A percentile compares a stretch with the other conserved stretches of the same genome.
Conservation (phyloP, 2,888 invertebrate genomes). For the Conchocele bisecta region DNA sequence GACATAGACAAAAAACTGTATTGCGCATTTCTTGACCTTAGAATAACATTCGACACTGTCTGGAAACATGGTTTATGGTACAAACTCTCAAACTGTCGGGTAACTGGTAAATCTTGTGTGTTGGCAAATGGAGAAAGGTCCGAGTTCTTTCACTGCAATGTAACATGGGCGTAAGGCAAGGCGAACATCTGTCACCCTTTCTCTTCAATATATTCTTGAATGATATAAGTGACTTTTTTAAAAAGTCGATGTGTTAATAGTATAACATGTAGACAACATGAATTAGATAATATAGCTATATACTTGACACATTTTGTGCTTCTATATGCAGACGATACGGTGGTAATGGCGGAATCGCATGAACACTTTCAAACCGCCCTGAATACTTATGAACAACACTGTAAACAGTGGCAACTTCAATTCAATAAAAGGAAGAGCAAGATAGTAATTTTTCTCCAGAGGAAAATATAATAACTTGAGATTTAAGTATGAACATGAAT, state of each 20-base stretch:
- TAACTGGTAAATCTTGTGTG: conserved; percentile 6
- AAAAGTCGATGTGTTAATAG: not conserved
- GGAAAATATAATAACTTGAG: not conserved
- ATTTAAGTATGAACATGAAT: not conserved
- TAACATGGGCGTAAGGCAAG: not conserved
- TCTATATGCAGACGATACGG: no score
- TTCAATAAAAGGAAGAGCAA: no score
- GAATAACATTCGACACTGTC: not conserved
- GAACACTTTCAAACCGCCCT: no score
- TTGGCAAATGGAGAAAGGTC: no score
- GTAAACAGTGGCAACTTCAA: no score
- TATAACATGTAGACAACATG: not conserved
- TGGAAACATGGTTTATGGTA: not conserved
- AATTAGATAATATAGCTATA: no score
- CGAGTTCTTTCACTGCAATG: no score
- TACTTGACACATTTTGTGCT: no score
- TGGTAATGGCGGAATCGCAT: no score
- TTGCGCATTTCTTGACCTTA: not conserved
- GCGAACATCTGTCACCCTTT: not conserved
- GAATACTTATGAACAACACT: no score
- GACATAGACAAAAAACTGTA: no score
- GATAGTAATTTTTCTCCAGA: not conserved
- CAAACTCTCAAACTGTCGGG: not conserved
- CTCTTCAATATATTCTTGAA: not conserved
- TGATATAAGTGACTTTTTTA: not conserved